phyloP scores from a whole-genome alignment of 30 jellyfish, hydroid and myxozoan genomes.

The Calvadosia cruxmelitensis region DNA sequence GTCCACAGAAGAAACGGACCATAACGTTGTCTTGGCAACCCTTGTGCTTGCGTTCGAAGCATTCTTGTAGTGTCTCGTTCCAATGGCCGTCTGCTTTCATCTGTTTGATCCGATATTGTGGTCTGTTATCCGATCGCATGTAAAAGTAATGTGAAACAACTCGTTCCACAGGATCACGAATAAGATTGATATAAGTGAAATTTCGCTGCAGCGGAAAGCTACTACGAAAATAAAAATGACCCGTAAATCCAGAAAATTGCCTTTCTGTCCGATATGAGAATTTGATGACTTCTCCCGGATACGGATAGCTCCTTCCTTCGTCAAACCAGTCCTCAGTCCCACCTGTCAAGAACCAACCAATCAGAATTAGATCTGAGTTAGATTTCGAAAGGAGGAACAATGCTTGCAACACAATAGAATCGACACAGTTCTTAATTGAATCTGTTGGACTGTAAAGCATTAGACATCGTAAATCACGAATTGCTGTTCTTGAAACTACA shows the following conservation, averaged over 20 bases:
- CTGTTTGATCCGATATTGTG: slow-evolving; percentile 46
- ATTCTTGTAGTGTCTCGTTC: slow-evolving; percentile 56
- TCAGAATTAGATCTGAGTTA: neutral
- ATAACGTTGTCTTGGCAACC: slow-evolving; percentile 86
- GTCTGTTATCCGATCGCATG: slow-evolving; percentile 60
- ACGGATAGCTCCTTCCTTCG: slow-evolving; percentile 71
- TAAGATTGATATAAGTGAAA: slow-evolving; percentile 62
- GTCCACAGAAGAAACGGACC: slow-evolving; percentile 82
- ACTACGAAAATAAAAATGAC: slow-evolving; percentile 64
- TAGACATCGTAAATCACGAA: neutral
- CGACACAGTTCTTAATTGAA: neutral
- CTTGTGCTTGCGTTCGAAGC: slow-evolving; percentile 62
- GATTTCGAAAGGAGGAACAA: neutral
- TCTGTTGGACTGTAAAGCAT: neutral
- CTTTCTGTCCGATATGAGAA: slow-evolving; percentile 4
- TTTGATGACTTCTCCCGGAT: slow-evolving; percentile 59
- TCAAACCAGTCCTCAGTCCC: slow-evolving; percentile 93
- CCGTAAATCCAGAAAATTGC: slow-evolving; percentile 15
- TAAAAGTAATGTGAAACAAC: slow-evolving; percentile 56
- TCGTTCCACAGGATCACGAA: slow-evolving; percentile 74
- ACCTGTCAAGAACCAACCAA: slow-evolving; percentile 10
- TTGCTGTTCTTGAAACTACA: too few relatives aligned
- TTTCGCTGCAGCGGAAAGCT: slow-evolving; percentile 15
- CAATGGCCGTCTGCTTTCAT: slow-evolving; percentile 41
- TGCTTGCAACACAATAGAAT: neutral